Evolutionary conservation across 2,888 invertebrate genomes (phyloP).

Genomic region (Lasiommata megera): DNA sequence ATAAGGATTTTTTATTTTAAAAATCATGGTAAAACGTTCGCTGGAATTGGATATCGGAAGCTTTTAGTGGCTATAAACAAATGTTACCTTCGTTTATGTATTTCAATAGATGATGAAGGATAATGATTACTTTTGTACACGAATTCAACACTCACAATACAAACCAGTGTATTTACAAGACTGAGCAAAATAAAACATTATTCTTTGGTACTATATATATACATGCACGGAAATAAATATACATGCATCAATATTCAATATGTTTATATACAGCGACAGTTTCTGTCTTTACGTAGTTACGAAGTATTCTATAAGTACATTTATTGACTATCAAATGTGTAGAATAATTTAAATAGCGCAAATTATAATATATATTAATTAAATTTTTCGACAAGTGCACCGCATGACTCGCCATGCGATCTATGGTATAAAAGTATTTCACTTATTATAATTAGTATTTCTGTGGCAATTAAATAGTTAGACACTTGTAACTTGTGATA

Average conservation of each 20-base stretch:
- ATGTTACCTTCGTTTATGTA: no score
- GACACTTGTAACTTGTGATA: no score
- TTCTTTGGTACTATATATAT: slow-evolving; percentile 8
- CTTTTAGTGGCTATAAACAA: no score
- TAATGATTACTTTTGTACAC: no score
- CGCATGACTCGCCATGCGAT: background rate
- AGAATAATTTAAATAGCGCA: background rate
- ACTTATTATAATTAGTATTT: no score
- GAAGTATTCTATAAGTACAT: background rate
- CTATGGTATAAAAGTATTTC: no score
- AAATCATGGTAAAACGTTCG: no score
- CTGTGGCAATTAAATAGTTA: no score
- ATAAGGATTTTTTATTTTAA: no score
- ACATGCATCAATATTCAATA: background rate
- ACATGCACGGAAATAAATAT: background rate
- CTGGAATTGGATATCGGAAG: no score
- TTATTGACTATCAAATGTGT: background rate
- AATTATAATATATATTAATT: background rate
- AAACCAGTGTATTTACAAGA: background rate
- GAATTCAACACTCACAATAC: no score
- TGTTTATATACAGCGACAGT: slow-evolving; percentile 19
- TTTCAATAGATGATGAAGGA: no score
- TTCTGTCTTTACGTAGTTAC: background rate
- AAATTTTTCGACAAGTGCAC: background rate
- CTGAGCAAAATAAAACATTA: slow-evolving; percentile 1